Evolutionary conservation across 2,888 invertebrate genomes (phyloP).

Genomic region (Helleia helle): DNA sequence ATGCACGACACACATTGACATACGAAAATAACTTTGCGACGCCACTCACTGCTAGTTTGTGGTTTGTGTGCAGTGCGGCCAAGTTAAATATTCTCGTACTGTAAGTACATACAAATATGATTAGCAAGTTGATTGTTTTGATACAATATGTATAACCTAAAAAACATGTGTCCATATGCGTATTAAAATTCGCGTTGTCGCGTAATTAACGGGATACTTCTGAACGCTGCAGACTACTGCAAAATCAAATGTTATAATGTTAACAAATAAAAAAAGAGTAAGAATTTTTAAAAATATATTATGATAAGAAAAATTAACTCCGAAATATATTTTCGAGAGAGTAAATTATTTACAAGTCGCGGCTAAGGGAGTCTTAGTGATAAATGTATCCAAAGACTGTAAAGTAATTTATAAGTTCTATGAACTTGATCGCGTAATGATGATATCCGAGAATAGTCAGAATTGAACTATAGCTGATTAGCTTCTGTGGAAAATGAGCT

Average conservation of each 20-base stretch:
- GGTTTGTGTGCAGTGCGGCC: too few species aligned
- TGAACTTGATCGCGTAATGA: slow-evolving; percentile 55
- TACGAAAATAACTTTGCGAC: too few species aligned
- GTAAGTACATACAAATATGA: too few species aligned
- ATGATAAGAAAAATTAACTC: slow-evolving; percentile 40
- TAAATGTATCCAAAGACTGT: slow-evolving; percentile 71
- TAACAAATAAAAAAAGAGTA: slow-evolving; percentile 36
- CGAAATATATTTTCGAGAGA: slow-evolving; percentile 71
- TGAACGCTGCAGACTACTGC: slow-evolving; percentile 13
- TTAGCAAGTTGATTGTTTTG: too few species aligned
- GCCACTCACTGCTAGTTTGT: too few species aligned
- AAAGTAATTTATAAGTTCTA: slow-evolving; percentile 64
- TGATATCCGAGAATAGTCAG: slow-evolving; percentile 60
- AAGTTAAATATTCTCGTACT: too few species aligned
- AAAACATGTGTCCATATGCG: slow-evolving; percentile 21
- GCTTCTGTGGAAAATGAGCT: slow-evolving; percentile 26
- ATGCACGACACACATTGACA: too few species aligned
- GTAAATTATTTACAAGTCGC: slow-evolving; percentile 63
- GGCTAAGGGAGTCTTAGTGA: slow-evolving; percentile 64
- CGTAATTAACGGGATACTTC: slow-evolving; percentile 18
- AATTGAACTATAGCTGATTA: slow-evolving; percentile 45
- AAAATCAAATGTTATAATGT: slow-evolving; percentile 15
- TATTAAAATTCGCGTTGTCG: slow-evolving; percentile 17
- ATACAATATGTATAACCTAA: too few species aligned
- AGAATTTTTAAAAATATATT: slow-evolving; percentile 31